phyloP scores from a whole-genome alignment of 2,888 invertebrate species.

The Pycnomerus fuliginosus region DNA sequence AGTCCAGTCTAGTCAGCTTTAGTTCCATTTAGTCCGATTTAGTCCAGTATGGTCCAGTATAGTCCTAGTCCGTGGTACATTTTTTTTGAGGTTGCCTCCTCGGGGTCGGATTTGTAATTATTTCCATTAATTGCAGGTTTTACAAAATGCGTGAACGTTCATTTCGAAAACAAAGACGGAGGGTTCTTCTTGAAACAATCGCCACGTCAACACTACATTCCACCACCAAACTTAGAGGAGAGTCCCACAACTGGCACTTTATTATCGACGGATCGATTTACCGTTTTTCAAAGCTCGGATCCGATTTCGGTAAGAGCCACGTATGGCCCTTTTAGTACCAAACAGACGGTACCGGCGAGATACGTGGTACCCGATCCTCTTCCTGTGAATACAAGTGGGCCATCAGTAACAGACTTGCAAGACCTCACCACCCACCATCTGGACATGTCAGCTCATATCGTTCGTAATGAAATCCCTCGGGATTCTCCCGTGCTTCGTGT shows the following conservation, averaged over 20 bases:
- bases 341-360: constrained; percentile 88
- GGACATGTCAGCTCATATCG: constrained; percentile 92
- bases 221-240: constrained; percentile 23
- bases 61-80: too few relatives aligned
- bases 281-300: constrained; percentile 87
- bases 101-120: too few relatives aligned
- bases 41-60: too few relatives aligned
- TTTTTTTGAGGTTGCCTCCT: too few relatives aligned
- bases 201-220: constrained; percentile 67
- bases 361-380: constrained; percentile 85
- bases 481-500: constrained; percentile 91
- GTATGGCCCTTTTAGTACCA: constrained; percentile 93
- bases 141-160: constrained; percentile 77
- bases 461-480: constrained; percentile 80
- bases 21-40: too few relatives aligned
- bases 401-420: constrained; percentile 58
- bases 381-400: constrained; percentile 48
- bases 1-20: too few relatives aligned
- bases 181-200: constrained; percentile 87
- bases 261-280: constrained; percentile 83
- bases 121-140: too few relatives aligned
- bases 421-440: constrained; percentile 71
- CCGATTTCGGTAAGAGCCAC: constrained; percentile 89
- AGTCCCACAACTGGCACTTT: constrained; percentile 62
- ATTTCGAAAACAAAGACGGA: constrained; percentile 89